Evolutionary conservation across 2,797 vertebrate genomes (phyloP).

Genomic region (Oryzias dopingdopingensis): DNA sequence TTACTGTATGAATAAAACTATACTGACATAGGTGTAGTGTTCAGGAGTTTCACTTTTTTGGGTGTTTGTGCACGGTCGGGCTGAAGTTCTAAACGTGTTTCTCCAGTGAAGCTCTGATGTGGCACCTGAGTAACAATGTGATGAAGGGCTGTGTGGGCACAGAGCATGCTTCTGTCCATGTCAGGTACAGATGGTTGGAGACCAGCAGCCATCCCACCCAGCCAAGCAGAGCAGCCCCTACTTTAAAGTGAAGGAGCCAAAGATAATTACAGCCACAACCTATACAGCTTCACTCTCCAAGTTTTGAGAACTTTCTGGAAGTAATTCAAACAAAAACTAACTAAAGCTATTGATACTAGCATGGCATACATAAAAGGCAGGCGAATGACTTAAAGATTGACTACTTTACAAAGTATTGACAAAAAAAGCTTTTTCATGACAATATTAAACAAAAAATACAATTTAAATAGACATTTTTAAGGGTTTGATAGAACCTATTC

Average conservation of each 20-base stretch:
- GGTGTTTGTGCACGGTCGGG: neutral
- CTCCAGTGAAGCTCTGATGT: neutral
- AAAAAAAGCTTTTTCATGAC: too few species aligned
- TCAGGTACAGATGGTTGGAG: slow-evolving; percentile 30
- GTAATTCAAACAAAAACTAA: too few species aligned
- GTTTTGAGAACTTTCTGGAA: neutral
- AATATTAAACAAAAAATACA: too few species aligned
- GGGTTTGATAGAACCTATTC: too few species aligned
- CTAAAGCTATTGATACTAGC: too few species aligned
- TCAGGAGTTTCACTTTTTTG: neutral
- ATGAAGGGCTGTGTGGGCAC: neutral
- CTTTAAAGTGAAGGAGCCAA: slow-evolving; percentile 28
- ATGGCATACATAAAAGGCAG: too few species aligned
- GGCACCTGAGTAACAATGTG: neutral
- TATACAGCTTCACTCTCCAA: neutral
- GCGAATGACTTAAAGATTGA: too few species aligned
- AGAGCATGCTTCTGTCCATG: slow-evolving; percentile 4
- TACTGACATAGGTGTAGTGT: neutral
- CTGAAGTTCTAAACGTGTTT: neutral
- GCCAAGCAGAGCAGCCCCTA: slow-evolving; percentile 33
- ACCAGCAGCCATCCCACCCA: slow-evolving; percentile 12
- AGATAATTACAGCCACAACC: slow-evolving; percentile 29
- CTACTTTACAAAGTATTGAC: too few species aligned
- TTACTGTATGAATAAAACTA: slow-evolving; percentile 2
- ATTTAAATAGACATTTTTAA: too few species aligned